Evolutionary conservation across 2,888 invertebrate genomes (phyloP), one percentile per base, ranked within the genome.

Genomic region (Coenonympha arcania): DNA sequence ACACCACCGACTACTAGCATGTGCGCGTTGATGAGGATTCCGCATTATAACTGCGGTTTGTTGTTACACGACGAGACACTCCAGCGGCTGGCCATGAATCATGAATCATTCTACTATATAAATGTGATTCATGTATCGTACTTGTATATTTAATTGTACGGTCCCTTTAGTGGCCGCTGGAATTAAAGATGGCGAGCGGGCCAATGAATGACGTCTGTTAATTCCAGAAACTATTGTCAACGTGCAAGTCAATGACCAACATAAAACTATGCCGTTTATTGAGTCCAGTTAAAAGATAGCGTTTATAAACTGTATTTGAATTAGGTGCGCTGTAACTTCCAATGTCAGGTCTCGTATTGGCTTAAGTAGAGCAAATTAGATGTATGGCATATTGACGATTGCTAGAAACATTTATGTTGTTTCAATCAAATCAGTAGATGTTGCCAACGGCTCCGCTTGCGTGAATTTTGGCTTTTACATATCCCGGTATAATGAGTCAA

Each of bases 11-110:
- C 2, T 44, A 68, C 69, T 72, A 63, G 67, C 66, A 57, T 58
- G 57, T 66, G 61, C 62, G 61, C 52, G 62, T 57, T 61, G 60
- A 64, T 62, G 64, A 63, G 73, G 73, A 67, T 66, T 64, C 69
- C 65, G 64, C 73, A 62, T 65, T 72, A 75, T 71, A 69, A 79
- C 78, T 75, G 77, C 65, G 73, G 72, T 71, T 70, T 71, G 71
- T 76, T 70, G 75, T 74, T 73, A 74, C 73, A 76, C 76, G 77
- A 69, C 72, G 73, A 71, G 76, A 76, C 76, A 72, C 76, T 79
- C 73, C 72, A 65, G 67, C 65, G 71, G 63, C 67, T 64, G 68
- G 68, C 68, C 60, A 71, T 84, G 84, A 84, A 67, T 84, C 84
- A 84, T 81, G n/a, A n/a, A n/a, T n/a, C n/a, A n/a, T n/a, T n/a